Base-by-base conservation (phyloP, 1,140 invertebrate genomes). In the Lucilia cuprina region DNA sequence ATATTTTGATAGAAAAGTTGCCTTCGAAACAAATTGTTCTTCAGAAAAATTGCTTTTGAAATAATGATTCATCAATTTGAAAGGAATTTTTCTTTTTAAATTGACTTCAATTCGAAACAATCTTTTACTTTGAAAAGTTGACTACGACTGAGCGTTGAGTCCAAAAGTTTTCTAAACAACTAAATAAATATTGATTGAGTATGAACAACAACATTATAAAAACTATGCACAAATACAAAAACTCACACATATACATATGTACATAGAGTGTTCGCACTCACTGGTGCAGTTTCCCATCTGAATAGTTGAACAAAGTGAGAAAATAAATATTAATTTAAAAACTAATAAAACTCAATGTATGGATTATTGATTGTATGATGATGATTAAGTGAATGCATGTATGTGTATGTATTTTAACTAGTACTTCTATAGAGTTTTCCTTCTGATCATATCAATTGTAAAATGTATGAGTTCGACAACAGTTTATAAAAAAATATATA, bases 251-350 rank as follows among this genome's bases (percentile, higher is more conserved):
- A n/a, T n/a, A n/a, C n/a, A n/a, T n/a, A n/a, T n/a, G n/a, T n/a
- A n/a, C n/a, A n/a, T 30, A 30, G 3, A 30, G 10, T 41, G 2
- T 41, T 7, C 41, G 0, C 41, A 41, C 41, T 41, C 41, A 41
- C 2, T 41, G 41, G 2, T 41, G 41, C 41, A 41, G 41, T 41
- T 7, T 41, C 50, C 25, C 25, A 14, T 4, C 50, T 55, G 13
- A 34, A 75, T 25, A 34, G 25, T 30, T 3, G 13, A 75, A 10
- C 5, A 41, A 75, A 75, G 74, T 75, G 74, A 75, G 74, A 75
- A 75, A 75, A 75, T 75, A 75, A 75, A 75, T 75, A 75, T 75
- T 75, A 75, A 75, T 75, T 75, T 75, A 75, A 75, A 75, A 75
- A 75, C 74, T 75, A 75, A 75, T 75, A 75, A 75, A 80, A 78